phyloP scores from a whole-genome alignment of 2,113 vertebrate species.

The Apteryx mantelli region DNA sequence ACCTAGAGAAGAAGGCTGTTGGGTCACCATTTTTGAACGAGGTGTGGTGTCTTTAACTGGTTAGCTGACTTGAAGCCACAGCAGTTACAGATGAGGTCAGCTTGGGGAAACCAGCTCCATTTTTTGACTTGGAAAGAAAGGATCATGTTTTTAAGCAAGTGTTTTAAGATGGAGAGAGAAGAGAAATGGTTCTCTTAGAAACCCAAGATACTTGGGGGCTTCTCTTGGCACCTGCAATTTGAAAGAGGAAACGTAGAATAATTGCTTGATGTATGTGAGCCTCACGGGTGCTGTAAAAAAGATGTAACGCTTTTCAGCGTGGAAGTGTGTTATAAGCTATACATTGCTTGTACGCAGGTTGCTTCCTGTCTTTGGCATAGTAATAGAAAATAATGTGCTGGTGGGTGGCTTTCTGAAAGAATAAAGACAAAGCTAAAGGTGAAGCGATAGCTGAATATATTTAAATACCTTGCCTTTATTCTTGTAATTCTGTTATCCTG shows the following conservation, averaged over 20 bases:
- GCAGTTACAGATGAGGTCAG: background rate
- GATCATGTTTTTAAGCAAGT: background rate
- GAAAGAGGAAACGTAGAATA: background rate
- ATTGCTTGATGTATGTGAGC: fast-evolving
- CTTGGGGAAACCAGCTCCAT: background rate
- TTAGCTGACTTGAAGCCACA: too few species aligned
- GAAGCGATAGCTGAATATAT: background rate
- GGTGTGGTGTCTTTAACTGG: background rate
- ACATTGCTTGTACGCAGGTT: background rate
- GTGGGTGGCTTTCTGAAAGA: background rate
- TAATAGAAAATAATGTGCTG: background rate
- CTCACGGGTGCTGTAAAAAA: background rate
- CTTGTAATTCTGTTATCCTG: background rate
- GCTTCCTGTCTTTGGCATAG: background rate
- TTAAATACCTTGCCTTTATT: background rate
- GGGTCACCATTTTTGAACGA: fast-evolving
- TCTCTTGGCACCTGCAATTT: background rate
- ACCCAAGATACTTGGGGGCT: background rate
- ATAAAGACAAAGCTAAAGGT: background rate
- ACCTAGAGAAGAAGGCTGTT: too few species aligned
- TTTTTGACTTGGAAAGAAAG: background rate
- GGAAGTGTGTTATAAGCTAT: fast-evolving
- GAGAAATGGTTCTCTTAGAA: background rate
- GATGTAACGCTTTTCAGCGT: background rate
- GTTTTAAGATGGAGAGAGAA: background rate